These are phyloP conservation scores for Ecliptopera silaceata DNA, from an alignment of 2,888 invertebrate genomes.

Conservation along the genomic window DNA sequence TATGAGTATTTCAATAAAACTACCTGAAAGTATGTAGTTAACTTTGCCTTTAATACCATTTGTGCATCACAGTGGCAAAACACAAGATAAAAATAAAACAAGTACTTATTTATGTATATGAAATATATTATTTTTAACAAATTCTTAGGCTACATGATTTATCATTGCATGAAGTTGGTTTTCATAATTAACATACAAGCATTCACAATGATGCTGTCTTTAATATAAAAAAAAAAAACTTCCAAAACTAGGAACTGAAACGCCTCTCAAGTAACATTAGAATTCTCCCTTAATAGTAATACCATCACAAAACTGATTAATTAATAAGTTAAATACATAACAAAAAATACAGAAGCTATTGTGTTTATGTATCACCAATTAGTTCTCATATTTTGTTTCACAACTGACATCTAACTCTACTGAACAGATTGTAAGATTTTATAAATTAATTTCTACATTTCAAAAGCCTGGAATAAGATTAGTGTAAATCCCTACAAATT, in stretches of 20 bases:
- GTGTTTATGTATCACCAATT: too few species aligned
- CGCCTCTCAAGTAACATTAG: neutral
- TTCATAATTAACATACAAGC: slow-evolving; percentile 8
- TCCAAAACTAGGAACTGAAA: slow-evolving; percentile 8
- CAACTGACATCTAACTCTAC: too few species aligned
- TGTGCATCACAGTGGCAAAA: too few species aligned
- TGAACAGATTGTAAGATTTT: too few species aligned
- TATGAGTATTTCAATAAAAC: too few species aligned
- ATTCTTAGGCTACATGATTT: slow-evolving; percentile 33
- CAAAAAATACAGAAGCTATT: too few species aligned
- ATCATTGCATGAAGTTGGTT: slow-evolving; percentile 21
- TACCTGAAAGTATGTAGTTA: too few species aligned
- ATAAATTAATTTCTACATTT: neutral
- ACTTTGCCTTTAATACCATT: too few species aligned
- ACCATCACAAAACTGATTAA: too few species aligned
- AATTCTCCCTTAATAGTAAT: neutral
- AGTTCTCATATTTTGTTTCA: too few species aligned
- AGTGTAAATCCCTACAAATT: neutral
- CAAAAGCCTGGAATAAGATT: neutral
- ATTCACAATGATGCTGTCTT: slow-evolving; percentile 14
- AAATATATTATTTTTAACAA: slow-evolving; percentile 30
- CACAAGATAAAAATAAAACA: neutral
- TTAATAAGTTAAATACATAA: too few species aligned
- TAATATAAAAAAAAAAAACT: slow-evolving; percentile 3
- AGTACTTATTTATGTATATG: slow-evolving; percentile 5